phyloP scores from a whole-genome alignment of 2,797 vertebrate genomes.

The Sus cebifrons region DNA sequence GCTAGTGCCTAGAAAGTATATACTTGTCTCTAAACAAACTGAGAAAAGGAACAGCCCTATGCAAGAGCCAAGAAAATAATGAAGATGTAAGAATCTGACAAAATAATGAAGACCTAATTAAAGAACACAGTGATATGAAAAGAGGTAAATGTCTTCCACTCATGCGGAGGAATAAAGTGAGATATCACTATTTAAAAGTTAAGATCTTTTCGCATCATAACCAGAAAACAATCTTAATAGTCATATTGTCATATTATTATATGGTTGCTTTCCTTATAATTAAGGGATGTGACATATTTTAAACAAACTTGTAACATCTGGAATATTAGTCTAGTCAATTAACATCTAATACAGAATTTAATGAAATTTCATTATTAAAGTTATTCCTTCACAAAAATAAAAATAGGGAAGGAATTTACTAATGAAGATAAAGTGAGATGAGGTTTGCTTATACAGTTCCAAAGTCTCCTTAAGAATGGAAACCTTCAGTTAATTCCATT shows the following conservation, averaged over 20 bases:
- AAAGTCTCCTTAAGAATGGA: conserved; percentile 48
- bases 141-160: background rate
- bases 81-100: background rate
- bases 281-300: conserved; percentile 65
- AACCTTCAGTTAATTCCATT: conserved; percentile 70
- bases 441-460: conserved; percentile 62
- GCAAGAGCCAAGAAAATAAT: background rate
- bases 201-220: conserved; percentile 14
- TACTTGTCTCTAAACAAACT: background rate
- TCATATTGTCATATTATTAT: conserved; percentile 23
- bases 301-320: conserved; percentile 72
- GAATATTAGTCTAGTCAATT: conserved; percentile 72
- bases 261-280: conserved; percentile 67
- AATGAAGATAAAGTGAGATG: conserved; percentile 71
- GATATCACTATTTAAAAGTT: conserved; percentile 18
- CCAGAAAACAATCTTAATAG: conserved; percentile 45
- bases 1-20: background rate
- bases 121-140: background rate
- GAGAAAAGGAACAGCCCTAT: background rate
- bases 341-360: conserved; percentile 73
- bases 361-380: conserved; percentile 79
- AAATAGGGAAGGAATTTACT: conserved; percentile 75
- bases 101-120: conserved; percentile 13
- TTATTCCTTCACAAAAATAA: conserved; percentile 64
- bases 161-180: conserved; percentile 16